Percentiles rank a stretch among this genome's conserved stretches.
Conservation (phyloP, 2,113 vertebrate genomes). For the Eleginops maclovinus region DNA sequence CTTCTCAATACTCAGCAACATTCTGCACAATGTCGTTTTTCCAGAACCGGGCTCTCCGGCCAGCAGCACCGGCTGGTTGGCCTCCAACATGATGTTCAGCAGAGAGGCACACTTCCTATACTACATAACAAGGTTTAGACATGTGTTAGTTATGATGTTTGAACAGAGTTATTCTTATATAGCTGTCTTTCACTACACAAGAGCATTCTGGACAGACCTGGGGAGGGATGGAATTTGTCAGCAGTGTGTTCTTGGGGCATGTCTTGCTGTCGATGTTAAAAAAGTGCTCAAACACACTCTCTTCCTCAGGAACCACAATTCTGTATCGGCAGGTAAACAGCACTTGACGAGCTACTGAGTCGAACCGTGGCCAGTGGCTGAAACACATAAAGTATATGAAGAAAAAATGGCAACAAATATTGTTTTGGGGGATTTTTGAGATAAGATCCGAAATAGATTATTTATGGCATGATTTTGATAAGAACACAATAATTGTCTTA, state of each 20-base stretch:
- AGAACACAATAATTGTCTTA: constrained; percentile 59
- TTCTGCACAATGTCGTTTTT: constrained; percentile 84
- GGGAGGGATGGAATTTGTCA: constrained; percentile 61
- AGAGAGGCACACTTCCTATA: constrained; percentile 78
- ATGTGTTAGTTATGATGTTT: not conserved
- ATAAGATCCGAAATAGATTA: not conserved
- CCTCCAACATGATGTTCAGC: constrained; percentile 81
- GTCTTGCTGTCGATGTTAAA: constrained; percentile 64
- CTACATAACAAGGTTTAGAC: constrained; percentile 67
- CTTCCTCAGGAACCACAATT: constrained; percentile 76
- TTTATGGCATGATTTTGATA: not conserved
- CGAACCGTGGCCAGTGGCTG: constrained; percentile 85
- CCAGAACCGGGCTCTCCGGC: constrained; percentile 85
- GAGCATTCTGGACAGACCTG: constrained; percentile 81
- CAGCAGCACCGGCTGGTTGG: constrained; percentile 84
- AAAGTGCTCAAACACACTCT: constrained; percentile 86
- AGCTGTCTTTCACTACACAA: not conserved
- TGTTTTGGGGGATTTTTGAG: too few species aligned
- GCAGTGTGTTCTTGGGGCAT: constrained; percentile 47
- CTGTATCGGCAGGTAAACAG: constrained; percentile 74
- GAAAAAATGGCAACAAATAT: not conserved
- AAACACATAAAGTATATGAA: constrained; percentile 9
- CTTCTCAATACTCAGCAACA: constrained; percentile 75
- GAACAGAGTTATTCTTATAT: not conserved
- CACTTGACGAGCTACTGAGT: constrained; percentile 76